Conservation (phyloP, 2,888 invertebrate genomes). For the Ametastegia equiseti region DNA sequence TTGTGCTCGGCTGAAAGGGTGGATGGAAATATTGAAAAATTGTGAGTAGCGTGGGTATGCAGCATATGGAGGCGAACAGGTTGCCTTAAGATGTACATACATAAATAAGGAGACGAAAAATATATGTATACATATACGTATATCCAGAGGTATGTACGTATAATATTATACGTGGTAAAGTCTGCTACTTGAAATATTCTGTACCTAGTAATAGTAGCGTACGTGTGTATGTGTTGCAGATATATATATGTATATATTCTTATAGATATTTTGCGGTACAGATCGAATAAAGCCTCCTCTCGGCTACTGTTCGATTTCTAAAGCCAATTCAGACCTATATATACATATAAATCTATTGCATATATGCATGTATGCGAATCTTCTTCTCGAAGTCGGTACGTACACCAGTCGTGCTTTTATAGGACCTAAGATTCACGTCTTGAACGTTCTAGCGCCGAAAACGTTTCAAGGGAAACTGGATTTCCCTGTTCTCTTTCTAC, state of each 20-base stretch:
- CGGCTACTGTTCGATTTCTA: conserved; percentile 9
- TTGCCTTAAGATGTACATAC: conserved; percentile 26
- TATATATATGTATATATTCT: not conserved
- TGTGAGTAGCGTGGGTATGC: conserved; percentile 24
- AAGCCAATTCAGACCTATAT: conserved; percentile 19
- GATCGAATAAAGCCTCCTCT: not conserved
- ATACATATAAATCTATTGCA: not conserved
- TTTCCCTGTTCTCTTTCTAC: not conserved
- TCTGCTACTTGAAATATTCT: not conserved
- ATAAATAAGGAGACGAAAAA: conserved; percentile 38
- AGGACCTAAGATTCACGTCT: not conserved
- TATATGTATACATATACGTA: not conserved
- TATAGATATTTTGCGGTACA: not conserved
- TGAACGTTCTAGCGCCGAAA: no score
- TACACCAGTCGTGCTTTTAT: not conserved
- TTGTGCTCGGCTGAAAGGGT: not conserved
- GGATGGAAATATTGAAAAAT: conserved; percentile 24
- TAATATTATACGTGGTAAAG: no score
- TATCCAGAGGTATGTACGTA: not conserved
- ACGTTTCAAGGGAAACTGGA: no score
- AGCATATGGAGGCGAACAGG: conserved; percentile 32
- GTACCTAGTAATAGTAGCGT: not conserved
- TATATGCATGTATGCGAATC: not conserved
- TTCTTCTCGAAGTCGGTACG: not conserved
- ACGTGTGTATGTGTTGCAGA: not conserved